Base-by-base conservation (phyloP, 2,113 vertebrate species). In the Tupaia chinensis region DNA sequence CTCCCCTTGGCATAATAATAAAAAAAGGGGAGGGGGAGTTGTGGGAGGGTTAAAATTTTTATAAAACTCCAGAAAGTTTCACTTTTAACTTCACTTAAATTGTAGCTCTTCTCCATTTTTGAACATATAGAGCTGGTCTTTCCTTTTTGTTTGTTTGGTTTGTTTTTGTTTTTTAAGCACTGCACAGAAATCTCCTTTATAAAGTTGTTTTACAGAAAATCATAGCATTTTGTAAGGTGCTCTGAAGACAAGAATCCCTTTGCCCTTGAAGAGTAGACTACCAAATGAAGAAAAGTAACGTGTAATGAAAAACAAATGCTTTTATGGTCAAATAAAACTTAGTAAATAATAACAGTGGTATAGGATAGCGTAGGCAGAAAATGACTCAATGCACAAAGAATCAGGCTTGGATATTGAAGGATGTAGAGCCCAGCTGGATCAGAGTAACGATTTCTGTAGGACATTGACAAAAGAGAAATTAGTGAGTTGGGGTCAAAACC, bases 61-160 rank as follows among this genome's bases (percentile, higher is more conserved):
- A 79, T 34, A 77, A 17, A 22, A 3, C 4, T 73, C 13, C 53
- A 86, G 6, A 44, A 85, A 54, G 15, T 61, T 81, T 60, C 53
- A 72, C 22, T 94, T 91, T 91, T 27, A 80, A 87, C 77, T 83
- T 87, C 85, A 81, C 27, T 81, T 72, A 88, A 94, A 85, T 78
- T 78, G 10, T 69, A 66, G 66, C n/a, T 95, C 77, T 73, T 73
- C 87, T 53, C 29, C 8, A 60, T 53, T 44, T 95, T n/a, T 70
- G 27, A 88, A 27, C 32, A 83, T 27, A 65, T 0, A 84, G 5
- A 54, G 27, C 14, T 65, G 34, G 23, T 78, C 58, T 80, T 56
- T 12, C 27, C 20, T 80, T 60, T 19, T 76, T 32, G 32, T 44
- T 44, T 44, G 44, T 44, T 44, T 44, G 44, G 32, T 32, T 32